Conservation (phyloP, 2,113 vertebrate species). For the Colius striatus region DNA sequence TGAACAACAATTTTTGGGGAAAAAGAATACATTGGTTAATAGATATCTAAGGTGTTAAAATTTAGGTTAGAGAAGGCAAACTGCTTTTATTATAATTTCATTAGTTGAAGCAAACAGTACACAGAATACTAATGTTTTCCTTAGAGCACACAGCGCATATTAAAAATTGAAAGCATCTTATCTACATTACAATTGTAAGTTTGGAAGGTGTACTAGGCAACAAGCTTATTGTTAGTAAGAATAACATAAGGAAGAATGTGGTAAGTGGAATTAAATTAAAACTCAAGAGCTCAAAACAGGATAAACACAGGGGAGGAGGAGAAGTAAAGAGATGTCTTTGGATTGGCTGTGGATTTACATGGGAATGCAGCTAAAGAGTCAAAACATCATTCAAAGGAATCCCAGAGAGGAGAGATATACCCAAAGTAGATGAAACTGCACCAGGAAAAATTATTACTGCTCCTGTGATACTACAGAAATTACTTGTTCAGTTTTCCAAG, state of each 20-base stretch:
- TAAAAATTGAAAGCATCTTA: neutral
- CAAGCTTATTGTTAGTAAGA: neutral
- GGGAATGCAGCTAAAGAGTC: neutral
- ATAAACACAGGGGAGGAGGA: neutral
- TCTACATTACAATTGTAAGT: neutral
- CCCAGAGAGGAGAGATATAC: neutral
- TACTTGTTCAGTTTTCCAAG: neutral
- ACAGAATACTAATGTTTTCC: neutral
- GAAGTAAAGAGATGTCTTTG: neutral
- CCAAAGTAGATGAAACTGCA: neutral
- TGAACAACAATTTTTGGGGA: neutral
- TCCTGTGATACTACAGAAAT: neutral
- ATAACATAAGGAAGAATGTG: neutral
- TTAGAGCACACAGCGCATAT: neutral
- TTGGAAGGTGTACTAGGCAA: neutral
- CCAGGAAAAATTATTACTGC: neutral
- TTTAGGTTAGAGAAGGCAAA: neutral
- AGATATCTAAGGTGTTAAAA: conserved; percentile 5
- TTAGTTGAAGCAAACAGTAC: neutral
- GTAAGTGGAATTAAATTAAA: neutral
- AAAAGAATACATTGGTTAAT: neutral
- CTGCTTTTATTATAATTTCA: neutral
- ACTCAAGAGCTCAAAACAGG: neutral
- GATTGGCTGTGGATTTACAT: neutral
- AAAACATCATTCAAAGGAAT: neutral